phyloP scores from a whole-genome alignment of 2,113 vertebrate species.

The Mionectes macconnelli region DNA sequence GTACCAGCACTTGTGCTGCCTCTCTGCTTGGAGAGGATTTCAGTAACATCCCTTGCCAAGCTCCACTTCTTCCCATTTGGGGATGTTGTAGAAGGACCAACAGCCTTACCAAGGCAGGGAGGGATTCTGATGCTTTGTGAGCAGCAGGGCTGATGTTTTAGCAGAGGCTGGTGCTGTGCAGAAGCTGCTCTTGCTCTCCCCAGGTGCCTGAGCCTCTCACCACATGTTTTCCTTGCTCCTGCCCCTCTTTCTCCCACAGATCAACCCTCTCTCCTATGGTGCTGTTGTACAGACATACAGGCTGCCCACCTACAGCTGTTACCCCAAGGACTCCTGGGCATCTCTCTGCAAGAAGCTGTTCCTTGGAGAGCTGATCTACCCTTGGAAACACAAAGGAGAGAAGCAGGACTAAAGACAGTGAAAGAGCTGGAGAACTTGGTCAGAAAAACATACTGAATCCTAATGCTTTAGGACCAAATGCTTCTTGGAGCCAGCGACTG shows the following conservation, averaged over 20 bases:
- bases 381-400: constrained; percentile 89
- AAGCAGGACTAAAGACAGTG: constrained; percentile 81
- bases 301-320: constrained; percentile 87
- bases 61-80: background rate
- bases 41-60: background rate
- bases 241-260: constrained; percentile 69
- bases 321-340: constrained; percentile 89
- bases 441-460: background rate
- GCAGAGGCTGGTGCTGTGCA: background rate
- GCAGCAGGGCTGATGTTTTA: background rate
- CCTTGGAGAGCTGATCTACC: constrained; percentile 93
- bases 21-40: background rate
- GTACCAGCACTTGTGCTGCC: background rate
- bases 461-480: constrained; percentile 9
- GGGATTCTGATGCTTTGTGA: background rate
- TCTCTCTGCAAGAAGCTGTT: constrained; percentile 91
- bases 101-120: background rate
- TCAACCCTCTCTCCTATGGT: constrained; percentile 85
- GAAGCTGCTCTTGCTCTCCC: background rate
- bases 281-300: constrained; percentile 82
- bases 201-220: background rate
- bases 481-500: background rate
- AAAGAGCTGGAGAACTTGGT: background rate
- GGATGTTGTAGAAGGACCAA: background rate
- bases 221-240: background rate